A percentile compares a stretch with the other conserved stretches of the same genome.
phyloP scores from a whole-genome alignment of 2,888 invertebrate genomes.

The Athripsodes cinereus region DNA sequence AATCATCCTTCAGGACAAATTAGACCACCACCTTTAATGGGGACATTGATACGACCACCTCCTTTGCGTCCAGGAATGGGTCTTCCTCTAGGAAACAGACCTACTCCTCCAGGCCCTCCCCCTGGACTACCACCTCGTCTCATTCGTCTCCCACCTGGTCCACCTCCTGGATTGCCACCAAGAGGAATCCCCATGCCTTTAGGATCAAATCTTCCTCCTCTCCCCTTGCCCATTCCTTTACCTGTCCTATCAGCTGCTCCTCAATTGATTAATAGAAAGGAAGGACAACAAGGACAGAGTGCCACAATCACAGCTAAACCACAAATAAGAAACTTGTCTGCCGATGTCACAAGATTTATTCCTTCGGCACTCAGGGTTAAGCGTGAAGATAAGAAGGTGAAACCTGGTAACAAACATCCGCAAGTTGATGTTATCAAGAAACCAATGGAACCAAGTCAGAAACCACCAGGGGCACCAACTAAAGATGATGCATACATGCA shows the following conservation, averaged over 20 bases:
- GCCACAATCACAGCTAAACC: conserved; percentile 95
- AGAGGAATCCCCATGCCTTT: conserved; percentile 53
- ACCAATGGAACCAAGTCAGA: conserved; percentile 45
- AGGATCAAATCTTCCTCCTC: conserved; percentile 34
- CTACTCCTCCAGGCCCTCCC: conserved; percentile 56
- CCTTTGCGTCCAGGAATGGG: conserved; percentile 47
- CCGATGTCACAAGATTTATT: conserved; percentile 92
- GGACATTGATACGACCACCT: conserved; percentile 55
- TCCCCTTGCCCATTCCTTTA: conserved; percentile 40
- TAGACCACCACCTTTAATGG: conserved; percentile 44
- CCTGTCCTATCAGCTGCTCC: conserved; percentile 79
- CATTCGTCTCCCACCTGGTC: conserved; percentile 59
- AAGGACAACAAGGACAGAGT: conserved; percentile 53
- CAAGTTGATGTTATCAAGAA: conserved; percentile 46
- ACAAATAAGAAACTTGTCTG: conserved; percentile 87
- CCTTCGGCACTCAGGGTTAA: conserved; percentile 90
- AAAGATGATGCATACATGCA: conserved; percentile 98
- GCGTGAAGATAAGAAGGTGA: conserved; percentile 69
- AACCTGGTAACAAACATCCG: conserved; percentile 47
- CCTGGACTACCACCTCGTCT: conserved; percentile 48
- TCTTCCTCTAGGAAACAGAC: conserved; percentile 49
- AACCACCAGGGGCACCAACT: conserved; percentile 51
- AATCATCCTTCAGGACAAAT: conserved; percentile 41
- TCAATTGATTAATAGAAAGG: conserved; percentile 69
- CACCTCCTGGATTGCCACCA: conserved; percentile 57